Evolutionary conservation across 1,140 invertebrate genomes (phyloP), one percentile per base, ranked within the genome.

Genomic region (Nixonia krombeini): DNA sequence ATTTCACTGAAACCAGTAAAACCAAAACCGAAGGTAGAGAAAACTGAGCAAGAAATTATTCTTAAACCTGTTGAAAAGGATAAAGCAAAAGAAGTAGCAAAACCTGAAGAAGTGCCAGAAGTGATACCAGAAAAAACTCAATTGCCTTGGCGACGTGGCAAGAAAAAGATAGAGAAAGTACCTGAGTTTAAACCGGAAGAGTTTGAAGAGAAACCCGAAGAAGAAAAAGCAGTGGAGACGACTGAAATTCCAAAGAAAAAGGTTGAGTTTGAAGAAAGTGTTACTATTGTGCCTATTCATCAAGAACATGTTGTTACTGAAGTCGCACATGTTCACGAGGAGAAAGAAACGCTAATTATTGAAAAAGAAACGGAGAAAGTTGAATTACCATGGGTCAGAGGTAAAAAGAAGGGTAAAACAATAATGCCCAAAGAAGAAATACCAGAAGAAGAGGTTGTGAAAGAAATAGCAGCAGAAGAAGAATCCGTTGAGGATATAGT

Each of bases 201-300:
- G 41, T 81, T 51, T 5, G 76, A 81, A 68, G 80, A 44, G 10
- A 2, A 37, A 26, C 40, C 38, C 3, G 79, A 84, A 37, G 74
- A 82, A 45, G 50, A 70, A 37, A 50, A 65, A 75, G 4, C 65
- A 57, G 42, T 62, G 49, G 58, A 29, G 42, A 40, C 44, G 26
- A 37, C 66, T 33, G 78, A 88, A 13, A 86, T 89, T 70, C 82
- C 85, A 2, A 62, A 62, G 13, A 85, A 78, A 68, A 79, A 79
- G 58, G 62, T 82, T 15, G 80, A 81, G 13, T 81, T 83, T 41
- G 72, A 65, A 17, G 80, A 82, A 50, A 75, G 75, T 51, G 76
- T 84, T 1, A 81, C 74, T 6, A 37, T 82, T 9, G 74, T 84
- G 7, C 78, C 80, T 1, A 77, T 83, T 3, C 56, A 80, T 52